Conservation (phyloP, 2,113 vertebrate genomes). For the Todiramphus saurophagus region DNA sequence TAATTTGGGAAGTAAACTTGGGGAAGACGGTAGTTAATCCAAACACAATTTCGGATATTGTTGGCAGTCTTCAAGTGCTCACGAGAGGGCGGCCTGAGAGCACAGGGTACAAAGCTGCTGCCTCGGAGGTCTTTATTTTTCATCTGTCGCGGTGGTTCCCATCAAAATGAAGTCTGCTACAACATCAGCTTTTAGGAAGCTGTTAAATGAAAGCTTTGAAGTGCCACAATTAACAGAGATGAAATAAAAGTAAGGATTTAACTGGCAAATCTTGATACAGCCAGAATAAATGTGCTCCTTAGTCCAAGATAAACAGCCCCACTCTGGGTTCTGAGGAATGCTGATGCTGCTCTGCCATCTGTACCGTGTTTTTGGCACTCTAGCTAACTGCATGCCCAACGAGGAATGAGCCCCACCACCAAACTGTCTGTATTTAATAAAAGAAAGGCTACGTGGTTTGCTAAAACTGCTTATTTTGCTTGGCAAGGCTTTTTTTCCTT, state of each 20-base stretch:
- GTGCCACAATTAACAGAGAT: background rate
- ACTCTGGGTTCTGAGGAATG: background rate
- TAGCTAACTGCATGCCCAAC: background rate
- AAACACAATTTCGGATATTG: background rate
- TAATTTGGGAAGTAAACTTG: background rate
- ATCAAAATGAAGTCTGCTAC: background rate
- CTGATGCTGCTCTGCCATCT: background rate
- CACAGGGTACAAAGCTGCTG: background rate
- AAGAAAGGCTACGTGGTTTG: background rate
- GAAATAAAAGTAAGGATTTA: background rate
- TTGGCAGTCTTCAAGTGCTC: background rate
- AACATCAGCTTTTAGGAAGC: background rate
- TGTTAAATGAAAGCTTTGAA: background rate
- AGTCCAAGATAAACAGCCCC: background rate
- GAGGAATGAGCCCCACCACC: background rate
- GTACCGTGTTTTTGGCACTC: background rate
- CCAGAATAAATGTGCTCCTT: background rate
- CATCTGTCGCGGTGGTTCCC: background rate
- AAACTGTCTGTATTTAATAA: conserved; percentile 49
- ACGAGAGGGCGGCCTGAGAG: background rate
- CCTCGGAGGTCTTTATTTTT: background rate
- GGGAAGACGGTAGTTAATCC: background rate
- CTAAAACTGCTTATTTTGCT: conserved; percentile 49
- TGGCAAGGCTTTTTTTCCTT: background rate
- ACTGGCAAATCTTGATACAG: background rate